Evolutionary conservation across 2,797 vertebrate species (phyloP).

Genomic region (Sebastes miniatus): DNA sequence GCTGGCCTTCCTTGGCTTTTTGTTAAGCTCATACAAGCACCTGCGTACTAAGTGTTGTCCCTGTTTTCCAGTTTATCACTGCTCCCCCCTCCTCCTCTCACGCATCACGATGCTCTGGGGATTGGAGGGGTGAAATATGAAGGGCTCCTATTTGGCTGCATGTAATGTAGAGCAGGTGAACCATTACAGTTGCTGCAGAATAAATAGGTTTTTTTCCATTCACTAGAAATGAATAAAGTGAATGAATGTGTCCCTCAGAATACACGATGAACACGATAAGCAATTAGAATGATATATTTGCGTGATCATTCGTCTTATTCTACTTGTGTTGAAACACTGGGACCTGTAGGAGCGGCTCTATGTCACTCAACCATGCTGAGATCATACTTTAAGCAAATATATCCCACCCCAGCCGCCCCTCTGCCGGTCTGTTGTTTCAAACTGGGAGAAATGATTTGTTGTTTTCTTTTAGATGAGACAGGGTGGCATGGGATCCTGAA

Average conservation of each 20-base stretch:
- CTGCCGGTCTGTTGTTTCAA: constrained; percentile 50
- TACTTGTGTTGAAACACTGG: background rate
- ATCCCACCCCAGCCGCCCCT: constrained; percentile 5
- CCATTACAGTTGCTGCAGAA: background rate
- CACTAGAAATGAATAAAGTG: background rate
- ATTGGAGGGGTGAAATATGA: constrained; percentile 29
- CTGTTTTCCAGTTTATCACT: constrained; percentile 45
- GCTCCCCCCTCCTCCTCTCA: background rate
- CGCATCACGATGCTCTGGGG: constrained; percentile 13
- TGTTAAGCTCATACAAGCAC: constrained; percentile 63
- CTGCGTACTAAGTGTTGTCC: constrained; percentile 69
- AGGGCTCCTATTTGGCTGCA: constrained; percentile 20
- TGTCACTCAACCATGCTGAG: constrained; percentile 48
- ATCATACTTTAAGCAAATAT: constrained; percentile 47
- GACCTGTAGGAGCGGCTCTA: constrained; percentile 13
- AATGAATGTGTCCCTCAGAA: background rate
- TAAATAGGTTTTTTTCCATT: background rate
- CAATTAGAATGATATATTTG: background rate
- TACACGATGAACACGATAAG: background rate
- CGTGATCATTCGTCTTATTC: background rate
- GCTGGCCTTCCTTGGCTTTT: constrained; percentile 70
- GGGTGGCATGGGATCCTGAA: constrained; percentile 60
- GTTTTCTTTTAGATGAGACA: constrained; percentile 69
- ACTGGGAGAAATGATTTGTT: constrained; percentile 65
- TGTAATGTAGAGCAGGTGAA: constrained; percentile 4